Percentiles rank a stretch among this genome's conserved stretches.
Conservation (phyloP, 2,797 vertebrate species). For the Sylvilagus floridanus region DNA sequence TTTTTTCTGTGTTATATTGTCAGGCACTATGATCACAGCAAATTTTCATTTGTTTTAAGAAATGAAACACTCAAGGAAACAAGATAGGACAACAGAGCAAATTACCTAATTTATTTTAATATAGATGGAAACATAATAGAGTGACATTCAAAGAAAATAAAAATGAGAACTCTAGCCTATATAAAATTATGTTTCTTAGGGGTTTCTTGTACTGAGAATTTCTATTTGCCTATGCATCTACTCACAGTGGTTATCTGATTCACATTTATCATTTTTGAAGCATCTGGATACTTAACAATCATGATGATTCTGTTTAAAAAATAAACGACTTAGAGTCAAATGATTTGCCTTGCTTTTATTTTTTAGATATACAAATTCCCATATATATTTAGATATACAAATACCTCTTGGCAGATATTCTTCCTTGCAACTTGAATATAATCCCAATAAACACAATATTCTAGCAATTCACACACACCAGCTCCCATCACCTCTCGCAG, state of each 20-base stretch:
- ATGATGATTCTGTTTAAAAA: neutral
- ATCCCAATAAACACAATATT: neutral
- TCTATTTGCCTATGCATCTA: neutral
- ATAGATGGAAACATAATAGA: constrained; percentile 40
- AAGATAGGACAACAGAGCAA: constrained; percentile 51
- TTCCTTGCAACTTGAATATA: neutral
- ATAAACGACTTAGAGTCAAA: neutral
- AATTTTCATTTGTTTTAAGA: constrained; percentile 71
- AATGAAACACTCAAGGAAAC: constrained; percentile 58
- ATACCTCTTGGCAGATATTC: neutral
- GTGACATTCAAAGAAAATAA: constrained; percentile 6
- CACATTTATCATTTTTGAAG: neutral
- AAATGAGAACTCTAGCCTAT: neutral
- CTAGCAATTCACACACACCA: neutral
- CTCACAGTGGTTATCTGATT: neutral
- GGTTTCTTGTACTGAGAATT: neutral
- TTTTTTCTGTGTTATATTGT: constrained; percentile 45
- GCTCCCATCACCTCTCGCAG: neutral
- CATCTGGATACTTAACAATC: neutral
- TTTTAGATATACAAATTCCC: neutral
- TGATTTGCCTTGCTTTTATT: neutral
- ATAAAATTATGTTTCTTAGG: neutral
- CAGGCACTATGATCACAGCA: constrained; percentile 47
- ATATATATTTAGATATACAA: neutral
- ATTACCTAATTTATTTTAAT: constrained; percentile 70